A percentile compares a stretch with the other conserved stretches of the same genome.
Conservation (phyloP, 2,888 invertebrate genomes). For the Empis livida region DNA sequence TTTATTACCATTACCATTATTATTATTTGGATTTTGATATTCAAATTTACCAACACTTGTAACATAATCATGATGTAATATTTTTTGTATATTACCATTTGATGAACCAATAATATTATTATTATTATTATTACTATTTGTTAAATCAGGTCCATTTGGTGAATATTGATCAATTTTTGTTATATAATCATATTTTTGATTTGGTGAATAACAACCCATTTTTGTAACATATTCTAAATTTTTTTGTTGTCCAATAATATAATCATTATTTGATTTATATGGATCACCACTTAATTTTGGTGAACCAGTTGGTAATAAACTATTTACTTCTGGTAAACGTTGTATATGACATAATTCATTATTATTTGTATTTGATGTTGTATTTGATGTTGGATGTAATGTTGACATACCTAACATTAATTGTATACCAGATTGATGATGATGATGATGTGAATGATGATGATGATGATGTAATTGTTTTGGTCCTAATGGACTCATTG, state of each 20-base stretch:
- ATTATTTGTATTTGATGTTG: slow-evolving; percentile 1
- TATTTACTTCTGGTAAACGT: slow-evolving; percentile 34
- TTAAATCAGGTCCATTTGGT: neutral
- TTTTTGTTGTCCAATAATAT: slow-evolving; percentile 17
- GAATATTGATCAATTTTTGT: slow-evolving; percentile 23
- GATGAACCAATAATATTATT: slow-evolving; percentile 6
- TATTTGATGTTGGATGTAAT: slow-evolving; percentile 12
- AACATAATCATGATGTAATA: too few species aligned
- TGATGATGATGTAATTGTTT: slow-evolving; percentile 22
- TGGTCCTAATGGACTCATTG: slow-evolving; percentile 38
- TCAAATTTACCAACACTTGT: neutral
- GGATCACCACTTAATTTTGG: slow-evolving; percentile 24
- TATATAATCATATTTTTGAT: slow-evolving; percentile 34
- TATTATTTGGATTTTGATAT: slow-evolving; percentile 9
- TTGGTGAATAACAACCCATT: slow-evolving; percentile 35
- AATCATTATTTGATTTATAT: slow-evolving; percentile 24
- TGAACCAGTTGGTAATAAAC: slow-evolving; percentile 29
- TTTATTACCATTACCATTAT: slow-evolving; percentile 5
- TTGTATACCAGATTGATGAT: slow-evolving; percentile 39
- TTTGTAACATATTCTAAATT: slow-evolving; percentile 33
- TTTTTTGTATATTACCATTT: neutral
- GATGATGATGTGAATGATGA: slow-evolving; percentile 1
- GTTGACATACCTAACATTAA: slow-evolving; percentile 50
- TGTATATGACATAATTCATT: slow-evolving; percentile 24
- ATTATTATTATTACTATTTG: slow-evolving; percentile 5